Conservation (phyloP, 2,797 vertebrate genomes). For the Antrozous pallidus region DNA sequence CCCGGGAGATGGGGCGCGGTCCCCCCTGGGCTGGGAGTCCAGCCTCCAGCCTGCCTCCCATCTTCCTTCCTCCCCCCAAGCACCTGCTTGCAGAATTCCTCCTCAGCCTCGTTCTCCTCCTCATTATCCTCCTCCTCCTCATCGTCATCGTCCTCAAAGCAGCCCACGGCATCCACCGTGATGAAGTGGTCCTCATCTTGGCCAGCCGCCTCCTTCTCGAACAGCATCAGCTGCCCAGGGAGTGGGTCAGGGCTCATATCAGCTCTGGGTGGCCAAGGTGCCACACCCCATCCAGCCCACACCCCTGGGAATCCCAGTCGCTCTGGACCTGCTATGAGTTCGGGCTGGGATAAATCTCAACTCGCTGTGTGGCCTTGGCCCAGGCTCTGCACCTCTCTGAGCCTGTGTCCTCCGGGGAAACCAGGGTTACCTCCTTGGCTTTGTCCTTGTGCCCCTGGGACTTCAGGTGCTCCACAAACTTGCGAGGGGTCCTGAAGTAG, state of each 20-base stretch:
- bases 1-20: background rate
- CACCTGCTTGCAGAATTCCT: constrained; percentile 81
- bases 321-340: background rate
- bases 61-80: rapidly evolving
- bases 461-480: constrained; percentile 95
- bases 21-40: background rate
- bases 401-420: background rate
- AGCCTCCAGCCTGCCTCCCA: background rate
- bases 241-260: background rate
- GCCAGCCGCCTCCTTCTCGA: constrained; percentile 84
- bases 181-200: constrained; percentile 89
- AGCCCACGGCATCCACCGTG: constrained; percentile 88
- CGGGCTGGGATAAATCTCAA: background rate
- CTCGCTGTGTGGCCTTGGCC: background rate
- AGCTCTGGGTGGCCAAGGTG: background rate
- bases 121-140: constrained; percentile 86
- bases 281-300: background rate
- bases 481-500: constrained; percentile 92
- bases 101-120: constrained; percentile 74
- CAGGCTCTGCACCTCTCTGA: background rate
- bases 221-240: constrained; percentile 77
- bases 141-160: constrained; percentile 88
- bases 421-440: constrained; percentile 86
- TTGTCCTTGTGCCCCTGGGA: constrained; percentile 91
- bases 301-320: background rate